phyloP scores from a whole-genome alignment of 2,113 vertebrate species.

The Suricata suricatta region DNA sequence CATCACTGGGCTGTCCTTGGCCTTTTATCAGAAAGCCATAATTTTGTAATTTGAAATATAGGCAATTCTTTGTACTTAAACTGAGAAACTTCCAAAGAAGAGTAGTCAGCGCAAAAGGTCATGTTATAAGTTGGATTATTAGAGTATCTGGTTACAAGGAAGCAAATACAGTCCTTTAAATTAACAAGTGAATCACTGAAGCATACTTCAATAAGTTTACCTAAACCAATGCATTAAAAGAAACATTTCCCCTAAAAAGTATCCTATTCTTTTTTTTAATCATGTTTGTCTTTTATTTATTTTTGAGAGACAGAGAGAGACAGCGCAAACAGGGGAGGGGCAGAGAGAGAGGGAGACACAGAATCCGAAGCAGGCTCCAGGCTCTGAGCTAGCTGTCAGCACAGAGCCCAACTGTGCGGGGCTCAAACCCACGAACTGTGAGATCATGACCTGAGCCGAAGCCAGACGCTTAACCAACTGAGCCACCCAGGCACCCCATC shows the following conservation, averaged over 20 bases:
- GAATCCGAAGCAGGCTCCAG: too few species aligned
- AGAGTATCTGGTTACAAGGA: background rate
- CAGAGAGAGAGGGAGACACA: too few species aligned
- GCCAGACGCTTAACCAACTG: too few species aligned
- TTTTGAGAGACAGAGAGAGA: too few species aligned
- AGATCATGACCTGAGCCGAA: too few species aligned
- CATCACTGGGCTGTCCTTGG: background rate
- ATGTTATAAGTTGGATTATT: background rate
- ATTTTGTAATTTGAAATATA: background rate
- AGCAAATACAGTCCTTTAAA: background rate
- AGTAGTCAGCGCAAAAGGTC: background rate
- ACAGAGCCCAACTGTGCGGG: too few species aligned
- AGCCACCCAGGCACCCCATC: background rate
- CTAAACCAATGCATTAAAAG: background rate
- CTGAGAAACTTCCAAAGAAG: background rate
- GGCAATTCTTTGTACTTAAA: conserved; percentile 23
- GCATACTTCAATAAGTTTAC: background rate
- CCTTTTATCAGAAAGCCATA: conserved; percentile 11
- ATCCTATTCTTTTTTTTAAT: too few species aligned
- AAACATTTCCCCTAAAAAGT: background rate
- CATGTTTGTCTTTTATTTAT: too few species aligned
- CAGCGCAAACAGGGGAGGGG: too few species aligned
- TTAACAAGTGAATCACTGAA: background rate
- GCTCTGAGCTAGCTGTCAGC: too few species aligned
- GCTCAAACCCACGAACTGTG: too few species aligned